Percentiles rank a stretch among this genome's conserved stretches.
Conservation (phyloP, 2,797 vertebrate species). For the Malurus leucopterus region DNA sequence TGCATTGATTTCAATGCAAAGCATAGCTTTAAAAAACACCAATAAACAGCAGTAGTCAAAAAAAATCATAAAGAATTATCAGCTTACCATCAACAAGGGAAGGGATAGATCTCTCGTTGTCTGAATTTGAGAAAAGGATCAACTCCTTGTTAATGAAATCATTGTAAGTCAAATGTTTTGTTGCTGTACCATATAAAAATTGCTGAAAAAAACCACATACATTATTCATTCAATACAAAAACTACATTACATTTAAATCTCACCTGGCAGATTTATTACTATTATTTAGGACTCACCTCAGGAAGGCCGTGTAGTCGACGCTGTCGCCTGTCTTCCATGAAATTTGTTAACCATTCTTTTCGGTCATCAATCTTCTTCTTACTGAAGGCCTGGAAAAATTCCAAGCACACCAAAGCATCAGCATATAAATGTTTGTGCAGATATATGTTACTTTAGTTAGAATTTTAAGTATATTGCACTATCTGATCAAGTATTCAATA, state of each 20-base stretch:
- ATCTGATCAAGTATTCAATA: not conserved
- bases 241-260: not conserved
- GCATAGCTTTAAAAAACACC: not conserved
- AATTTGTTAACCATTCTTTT: slow-evolving; percentile 98
- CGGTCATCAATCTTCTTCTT: slow-evolving; percentile 98
- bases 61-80: not conserved
- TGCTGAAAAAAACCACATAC: slow-evolving; percentile 77
- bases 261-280: not conserved
- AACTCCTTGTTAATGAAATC: slow-evolving; percentile 99
- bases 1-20: not conserved
- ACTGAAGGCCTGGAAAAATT: slow-evolving; percentile 89
- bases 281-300: slow-evolving; percentile 78
- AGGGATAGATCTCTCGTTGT: slow-evolving; percentile 97
- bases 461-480: not conserved
- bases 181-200: slow-evolving; percentile 93
- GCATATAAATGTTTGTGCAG: not conserved
- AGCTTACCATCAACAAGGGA: slow-evolving; percentile 94
- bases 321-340: slow-evolving; percentile 96
- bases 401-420: slow-evolving; percentile 5
- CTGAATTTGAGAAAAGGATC: slow-evolving; percentile 98
- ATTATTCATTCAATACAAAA: slow-evolving; percentile 38
- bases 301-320: slow-evolving; percentile 93
- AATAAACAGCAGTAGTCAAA: not conserved
- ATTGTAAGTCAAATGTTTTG: slow-evolving; percentile 94
- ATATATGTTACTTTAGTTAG: not conserved